A percentile compares a stretch with the other conserved stretches of the same genome.
Evolutionary conservation across 2,113 vertebrate genomes (phyloP).

Genomic region (Potamarius usumacintae): DNA sequence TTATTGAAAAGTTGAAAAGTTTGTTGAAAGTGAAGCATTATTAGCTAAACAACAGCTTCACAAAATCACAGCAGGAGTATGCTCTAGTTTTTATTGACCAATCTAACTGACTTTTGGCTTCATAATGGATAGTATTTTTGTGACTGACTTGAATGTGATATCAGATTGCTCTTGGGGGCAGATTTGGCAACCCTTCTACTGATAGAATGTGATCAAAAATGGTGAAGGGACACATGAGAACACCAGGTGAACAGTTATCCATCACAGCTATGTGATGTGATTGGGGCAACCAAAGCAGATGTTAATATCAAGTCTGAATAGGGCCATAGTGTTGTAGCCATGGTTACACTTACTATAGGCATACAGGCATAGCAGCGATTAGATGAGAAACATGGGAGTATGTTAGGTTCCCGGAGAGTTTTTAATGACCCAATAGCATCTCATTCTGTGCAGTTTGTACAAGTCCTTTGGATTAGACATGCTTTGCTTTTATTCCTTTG

Average conservation of each 20-base stretch:
- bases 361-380: neutral
- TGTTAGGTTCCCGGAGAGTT: neutral
- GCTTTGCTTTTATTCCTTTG: slow-evolving; percentile 10
- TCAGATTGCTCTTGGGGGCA: neutral
- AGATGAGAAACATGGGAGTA: neutral
- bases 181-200: neutral
- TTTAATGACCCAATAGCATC: neutral
- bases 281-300: neutral
- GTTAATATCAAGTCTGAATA: neutral
- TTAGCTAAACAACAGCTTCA: too few relatives aligned
- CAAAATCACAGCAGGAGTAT: too few relatives aligned
- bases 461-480: slow-evolving; percentile 36
- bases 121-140: neutral
- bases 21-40: too few relatives aligned
- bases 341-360: neutral
- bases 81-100: too few relatives aligned
- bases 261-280: neutral
- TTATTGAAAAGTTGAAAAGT: too few relatives aligned
- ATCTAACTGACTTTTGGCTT: neutral
- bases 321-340: neutral
- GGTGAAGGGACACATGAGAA: neutral
- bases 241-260: neutral
- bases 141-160: neutral
- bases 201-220: too few relatives aligned
- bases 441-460: neutral